A percentile compares a stretch with the other conserved stretches of the same genome.
Evolutionary conservation across 1,140 invertebrate genomes (phyloP).

Genomic region (Teleopsis dalmanni): DNA sequence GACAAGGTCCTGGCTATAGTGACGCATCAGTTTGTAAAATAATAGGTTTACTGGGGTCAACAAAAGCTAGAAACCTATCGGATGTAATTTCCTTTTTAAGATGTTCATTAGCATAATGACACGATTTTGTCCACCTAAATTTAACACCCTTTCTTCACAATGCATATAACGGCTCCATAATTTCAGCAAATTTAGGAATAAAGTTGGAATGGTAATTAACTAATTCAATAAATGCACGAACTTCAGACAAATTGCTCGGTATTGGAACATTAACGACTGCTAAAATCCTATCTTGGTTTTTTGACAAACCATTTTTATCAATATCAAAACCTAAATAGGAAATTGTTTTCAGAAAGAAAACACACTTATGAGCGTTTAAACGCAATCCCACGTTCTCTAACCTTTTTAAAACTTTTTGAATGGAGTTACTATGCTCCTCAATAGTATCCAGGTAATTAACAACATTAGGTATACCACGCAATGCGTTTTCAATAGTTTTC

Average conservation of each 20-base stretch:
- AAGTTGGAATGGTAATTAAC: slow-evolving; percentile 34
- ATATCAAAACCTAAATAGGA: slow-evolving; percentile 27
- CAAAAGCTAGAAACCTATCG: slow-evolving; percentile 13
- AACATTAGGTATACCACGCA: slow-evolving; percentile 21
- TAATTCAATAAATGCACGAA: slow-evolving; percentile 34
- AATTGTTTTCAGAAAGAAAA: slow-evolving; percentile 24
- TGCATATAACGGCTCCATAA: slow-evolving; percentile 21
- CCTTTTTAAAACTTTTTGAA: slow-evolving; percentile 5
- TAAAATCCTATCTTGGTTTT: slow-evolving; percentile 16
- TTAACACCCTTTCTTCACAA: slow-evolving; percentile 22
- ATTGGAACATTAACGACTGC: slow-evolving; percentile 17
- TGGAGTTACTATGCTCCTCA: slow-evolving; percentile 20
- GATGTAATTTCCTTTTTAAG: slow-evolving; percentile 25
- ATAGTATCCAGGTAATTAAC: slow-evolving; percentile 38
- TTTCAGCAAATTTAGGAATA: slow-evolving; percentile 25
- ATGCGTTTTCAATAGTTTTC: slow-evolving; percentile 34
- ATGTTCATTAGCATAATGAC: slow-evolving; percentile 19
- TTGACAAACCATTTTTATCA: slow-evolving; percentile 21
- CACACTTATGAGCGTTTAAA: slow-evolving; percentile 26
- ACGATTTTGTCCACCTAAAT: slow-evolving; percentile 21
- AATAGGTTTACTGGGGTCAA: slow-evolving; percentile 13
- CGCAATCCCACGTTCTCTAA: slow-evolving; percentile 15
- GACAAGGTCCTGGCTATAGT: slow-evolving; percentile 12
- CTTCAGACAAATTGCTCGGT: slow-evolving; percentile 24
- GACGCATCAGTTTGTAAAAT: slow-evolving; percentile 14